A percentile compares a stretch with the other conserved stretches of the same genome.
Conservation (phyloP, 2,113 vertebrate species). For the Hyaena hyaena region DNA sequence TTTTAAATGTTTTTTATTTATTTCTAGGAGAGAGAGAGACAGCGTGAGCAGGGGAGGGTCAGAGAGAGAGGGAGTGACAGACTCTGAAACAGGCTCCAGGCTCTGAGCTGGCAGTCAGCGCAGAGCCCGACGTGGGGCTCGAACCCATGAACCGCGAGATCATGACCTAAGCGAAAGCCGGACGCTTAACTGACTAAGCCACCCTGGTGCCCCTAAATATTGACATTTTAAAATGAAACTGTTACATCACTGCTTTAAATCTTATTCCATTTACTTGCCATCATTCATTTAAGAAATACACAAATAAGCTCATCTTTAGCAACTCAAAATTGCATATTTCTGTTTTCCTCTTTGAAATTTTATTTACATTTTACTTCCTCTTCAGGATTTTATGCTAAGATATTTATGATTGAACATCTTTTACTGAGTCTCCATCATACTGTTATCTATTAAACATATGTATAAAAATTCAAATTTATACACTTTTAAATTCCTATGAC, state of each 20-base stretch:
- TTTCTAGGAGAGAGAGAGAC: too few species aligned
- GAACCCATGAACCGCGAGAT: too few species aligned
- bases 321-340: neutral
- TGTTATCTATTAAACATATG: conserved; percentile 23
- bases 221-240: conserved; percentile 55
- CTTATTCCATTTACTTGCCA: neutral
- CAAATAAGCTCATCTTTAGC: neutral
- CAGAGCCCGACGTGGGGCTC: too few species aligned
- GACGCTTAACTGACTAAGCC: too few species aligned
- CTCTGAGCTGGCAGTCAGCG: too few species aligned
- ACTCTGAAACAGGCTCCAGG: too few species aligned
- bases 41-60: too few species aligned
- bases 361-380: conserved; percentile 13
- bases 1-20: too few species aligned
- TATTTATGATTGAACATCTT: conserved; percentile 35
- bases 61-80: too few species aligned
- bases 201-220: neutral
- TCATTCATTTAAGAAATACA: neutral
- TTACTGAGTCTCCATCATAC: conserved; percentile 9
- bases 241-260: conserved; percentile 55
- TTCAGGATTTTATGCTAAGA: conserved; percentile 60
- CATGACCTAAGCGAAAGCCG: too few species aligned
- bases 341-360: conserved; percentile 35
- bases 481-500: conserved; percentile 3
- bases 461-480: conserved; percentile 55